phyloP scores from a whole-genome alignment of 2,888 invertebrate genomes.

The Sinhomidia bicolor region DNA sequence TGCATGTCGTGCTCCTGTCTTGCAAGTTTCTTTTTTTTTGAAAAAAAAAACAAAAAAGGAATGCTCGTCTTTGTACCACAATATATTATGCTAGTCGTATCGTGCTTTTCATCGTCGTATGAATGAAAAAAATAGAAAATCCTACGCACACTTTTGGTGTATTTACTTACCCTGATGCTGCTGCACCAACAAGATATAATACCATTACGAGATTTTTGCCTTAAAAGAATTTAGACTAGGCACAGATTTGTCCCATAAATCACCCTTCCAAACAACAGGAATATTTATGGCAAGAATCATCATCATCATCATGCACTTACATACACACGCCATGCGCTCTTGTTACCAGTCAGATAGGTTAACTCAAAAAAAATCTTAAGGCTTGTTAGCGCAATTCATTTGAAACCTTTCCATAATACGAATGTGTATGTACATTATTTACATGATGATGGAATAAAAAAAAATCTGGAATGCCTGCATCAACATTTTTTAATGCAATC shows the following conservation, averaged over 20 bases:
- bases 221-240: conserved; percentile 48
- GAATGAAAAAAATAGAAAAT: conserved; percentile 49
- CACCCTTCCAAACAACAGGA: conserved; percentile 61
- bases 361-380: conserved; percentile 43
- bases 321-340: conserved; percentile 47
- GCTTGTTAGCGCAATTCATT: conserved; percentile 63
- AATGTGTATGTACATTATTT: conserved; percentile 36
- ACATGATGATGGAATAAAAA: conserved; percentile 32
- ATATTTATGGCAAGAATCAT: conserved; percentile 66
- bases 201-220: conserved; percentile 5
- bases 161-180: not conserved
- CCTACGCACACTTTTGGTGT: conserved; percentile 27
- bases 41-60: too few relatives aligned
- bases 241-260: conserved; percentile 70
- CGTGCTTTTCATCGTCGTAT: conserved; percentile 4
- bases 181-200: not conserved
- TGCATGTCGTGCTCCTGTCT: conserved; percentile 47
- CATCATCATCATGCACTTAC: conserved; percentile 32
- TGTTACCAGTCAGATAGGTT: conserved; percentile 58
- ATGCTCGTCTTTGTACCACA: not conserved
- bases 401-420: conserved; percentile 24
- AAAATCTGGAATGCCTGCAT: conserved; percentile 17
- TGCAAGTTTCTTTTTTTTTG: conserved; percentile 54
- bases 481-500: conserved; percentile 22
- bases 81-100: not conserved